phyloP scores from a whole-genome alignment of 2,797 vertebrate species.

The Mus caroli region DNA sequence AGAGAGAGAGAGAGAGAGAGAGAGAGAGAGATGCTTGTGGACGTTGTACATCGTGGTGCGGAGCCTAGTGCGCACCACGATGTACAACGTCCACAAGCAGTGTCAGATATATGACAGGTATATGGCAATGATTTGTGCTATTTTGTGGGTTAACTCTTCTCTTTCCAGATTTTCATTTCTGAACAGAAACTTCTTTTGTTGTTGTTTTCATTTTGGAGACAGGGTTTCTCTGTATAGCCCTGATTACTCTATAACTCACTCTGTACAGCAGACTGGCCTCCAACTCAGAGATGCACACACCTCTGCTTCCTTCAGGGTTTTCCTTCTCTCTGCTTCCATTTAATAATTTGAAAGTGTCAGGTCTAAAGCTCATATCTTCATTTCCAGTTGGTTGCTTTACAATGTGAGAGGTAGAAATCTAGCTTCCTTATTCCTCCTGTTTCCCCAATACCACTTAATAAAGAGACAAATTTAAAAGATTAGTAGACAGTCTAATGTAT shows the following conservation, averaged over 20 bases:
- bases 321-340: not conserved
- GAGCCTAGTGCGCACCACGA: no score
- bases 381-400: not conserved
- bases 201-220: not conserved
- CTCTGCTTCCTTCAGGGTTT: not conserved
- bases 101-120: no score
- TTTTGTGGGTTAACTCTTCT: not conserved
- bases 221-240: not conserved
- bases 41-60: no score
- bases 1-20: no score
- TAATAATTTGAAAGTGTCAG: not conserved
- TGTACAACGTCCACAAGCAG: no score
- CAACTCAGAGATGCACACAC: not conserved
- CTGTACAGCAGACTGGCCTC: not conserved
- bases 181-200: not conserved
- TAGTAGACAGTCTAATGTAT: not conserved
- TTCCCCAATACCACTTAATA: not conserved
- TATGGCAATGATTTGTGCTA: not conserved
- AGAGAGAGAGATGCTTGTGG: no score
- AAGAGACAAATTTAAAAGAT: slow-evolving; percentile 5
- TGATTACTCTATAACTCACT: not conserved
- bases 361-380: not conserved
- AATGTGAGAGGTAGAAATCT: not conserved
- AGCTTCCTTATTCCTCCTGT: not conserved
- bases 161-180: not conserved